These are phyloP conservation scores for Pteropus rufus DNA, from an alignment of 2,797 vertebrate genomes.

Conservation along the genomic window DNA sequence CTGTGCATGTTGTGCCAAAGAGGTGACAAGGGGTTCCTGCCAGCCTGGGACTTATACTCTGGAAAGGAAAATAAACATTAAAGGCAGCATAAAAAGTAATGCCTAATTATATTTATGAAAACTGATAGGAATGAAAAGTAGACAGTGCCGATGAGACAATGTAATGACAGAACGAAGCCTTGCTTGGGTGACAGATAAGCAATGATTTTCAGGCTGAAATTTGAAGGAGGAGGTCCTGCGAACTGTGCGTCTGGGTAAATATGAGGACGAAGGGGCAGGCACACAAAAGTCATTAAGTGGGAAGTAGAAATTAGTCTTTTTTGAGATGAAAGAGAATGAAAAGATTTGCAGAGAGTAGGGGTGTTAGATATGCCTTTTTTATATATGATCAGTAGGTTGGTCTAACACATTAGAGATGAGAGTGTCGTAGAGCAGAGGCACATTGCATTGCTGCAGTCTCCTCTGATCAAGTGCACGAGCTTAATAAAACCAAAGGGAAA, in stretches of 20 bases:
- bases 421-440: not conserved
- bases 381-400: not conserved
- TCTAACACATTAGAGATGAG: not conserved
- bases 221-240: not conserved
- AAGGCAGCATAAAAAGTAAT: not conserved
- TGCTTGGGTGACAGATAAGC: too few species aligned
- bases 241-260: not conserved
- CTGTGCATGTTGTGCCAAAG: not conserved
- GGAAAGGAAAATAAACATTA: not conserved
- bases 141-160: accelerated
- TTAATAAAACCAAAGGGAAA: not conserved
- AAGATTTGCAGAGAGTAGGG: not conserved
- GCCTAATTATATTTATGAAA: not conserved
- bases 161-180: not conserved
- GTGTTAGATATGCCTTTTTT: not conserved
- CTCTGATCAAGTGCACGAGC: not conserved
- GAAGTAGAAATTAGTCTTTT: not conserved
- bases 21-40: not conserved
- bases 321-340: not conserved
- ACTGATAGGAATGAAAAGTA: not conserved
- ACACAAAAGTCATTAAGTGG: accelerated
- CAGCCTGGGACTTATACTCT: not conserved
- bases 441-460: accelerated
- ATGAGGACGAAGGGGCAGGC: not conserved
- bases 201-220: not conserved